Percentiles rank a stretch among this genome's conserved stretches.
Conservation (phyloP, 64 coral and sea anemone species). For the Pocillopora damicornis region DNA sequence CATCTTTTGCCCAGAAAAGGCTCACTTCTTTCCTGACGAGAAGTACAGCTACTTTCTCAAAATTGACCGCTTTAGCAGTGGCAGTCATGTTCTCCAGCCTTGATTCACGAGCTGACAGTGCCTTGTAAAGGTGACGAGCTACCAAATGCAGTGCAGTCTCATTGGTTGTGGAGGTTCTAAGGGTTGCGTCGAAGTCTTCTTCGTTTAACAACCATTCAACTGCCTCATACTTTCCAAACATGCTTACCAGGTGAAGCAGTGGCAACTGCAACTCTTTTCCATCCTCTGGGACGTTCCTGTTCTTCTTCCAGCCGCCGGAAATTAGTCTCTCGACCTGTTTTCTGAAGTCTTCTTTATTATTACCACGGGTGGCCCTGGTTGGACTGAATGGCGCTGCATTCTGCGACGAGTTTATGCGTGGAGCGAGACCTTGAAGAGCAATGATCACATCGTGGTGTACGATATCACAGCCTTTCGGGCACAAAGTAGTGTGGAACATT, state of each 20-base stretch:
- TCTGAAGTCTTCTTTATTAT: conserved; percentile 30
- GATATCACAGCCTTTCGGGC: neutral
- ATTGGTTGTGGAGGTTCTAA: neutral
- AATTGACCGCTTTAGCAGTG: conserved; percentile 11
- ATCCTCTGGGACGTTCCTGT: conserved; percentile 7
- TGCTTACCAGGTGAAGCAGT: conserved; percentile 32
- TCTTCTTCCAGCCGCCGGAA: conserved; percentile 5
- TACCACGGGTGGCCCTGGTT: conserved; percentile 8
- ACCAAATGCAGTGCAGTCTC: conserved; percentile 25
- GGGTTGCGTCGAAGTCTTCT: neutral
- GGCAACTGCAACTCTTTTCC: conserved; percentile 8
- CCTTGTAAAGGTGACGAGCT: conserved; percentile 20
- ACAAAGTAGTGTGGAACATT: conserved; percentile 19
- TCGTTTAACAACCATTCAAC: conserved; percentile 26
- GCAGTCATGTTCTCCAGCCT: conserved; percentile 13
- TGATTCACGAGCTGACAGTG: neutral
- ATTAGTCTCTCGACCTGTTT: conserved; percentile 8
- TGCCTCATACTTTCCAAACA: conserved; percentile 41
- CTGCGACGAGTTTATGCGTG: neutral
- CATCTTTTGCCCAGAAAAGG: conserved; percentile 31
- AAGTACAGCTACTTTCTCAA: neutral
- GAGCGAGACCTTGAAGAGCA: neutral
- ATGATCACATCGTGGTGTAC: conserved; percentile 18
- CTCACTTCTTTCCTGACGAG: conserved; percentile 11
- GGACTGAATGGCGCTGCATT: neutral